Conservation (phyloP, 2,797 vertebrate species). For the Ptychadena robeensis region DNA sequence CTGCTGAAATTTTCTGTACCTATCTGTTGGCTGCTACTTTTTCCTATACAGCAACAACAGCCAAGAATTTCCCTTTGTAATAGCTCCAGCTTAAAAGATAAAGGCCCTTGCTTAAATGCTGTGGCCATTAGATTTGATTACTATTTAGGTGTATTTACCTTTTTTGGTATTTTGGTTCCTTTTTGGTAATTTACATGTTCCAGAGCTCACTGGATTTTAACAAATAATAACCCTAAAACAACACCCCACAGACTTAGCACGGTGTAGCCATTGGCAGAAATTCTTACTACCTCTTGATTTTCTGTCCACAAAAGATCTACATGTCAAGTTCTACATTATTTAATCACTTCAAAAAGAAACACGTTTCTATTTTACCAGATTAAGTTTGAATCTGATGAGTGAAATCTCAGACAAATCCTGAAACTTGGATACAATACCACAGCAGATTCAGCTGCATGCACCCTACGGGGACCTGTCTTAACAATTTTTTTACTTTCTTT, state of each 20-base stretch:
- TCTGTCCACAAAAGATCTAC: constrained; percentile 3
- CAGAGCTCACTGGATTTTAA: too few species aligned
- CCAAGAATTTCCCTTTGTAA: too few species aligned
- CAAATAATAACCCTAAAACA: not conserved
- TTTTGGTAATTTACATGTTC: too few species aligned
- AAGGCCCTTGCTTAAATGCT: too few species aligned
- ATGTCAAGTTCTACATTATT: constrained; percentile 37
- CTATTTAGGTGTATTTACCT: too few species aligned
- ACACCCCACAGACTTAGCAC: not conserved
- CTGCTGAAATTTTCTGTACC: too few species aligned
- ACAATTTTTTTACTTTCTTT: constrained; percentile 66
- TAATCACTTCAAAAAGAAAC: constrained; percentile 40
- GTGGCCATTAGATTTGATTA: too few species aligned
- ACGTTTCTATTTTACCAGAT: constrained; percentile 70
- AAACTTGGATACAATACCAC: constrained; percentile 68
- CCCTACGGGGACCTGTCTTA: constrained; percentile 69
- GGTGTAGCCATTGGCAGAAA: constrained; percentile 14
- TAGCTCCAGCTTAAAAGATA: too few species aligned
- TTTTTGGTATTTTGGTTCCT: too few species aligned
- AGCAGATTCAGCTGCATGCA: constrained; percentile 66
- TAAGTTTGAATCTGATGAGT: constrained; percentile 73
- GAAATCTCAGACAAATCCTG: constrained; percentile 70
- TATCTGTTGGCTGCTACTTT: too few species aligned
- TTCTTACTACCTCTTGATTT: constrained; percentile 42
- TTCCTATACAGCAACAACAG: too few species aligned